Conservation (phyloP, 2,888 invertebrate genomes). For the Gastrophysa polygoni region DNA sequence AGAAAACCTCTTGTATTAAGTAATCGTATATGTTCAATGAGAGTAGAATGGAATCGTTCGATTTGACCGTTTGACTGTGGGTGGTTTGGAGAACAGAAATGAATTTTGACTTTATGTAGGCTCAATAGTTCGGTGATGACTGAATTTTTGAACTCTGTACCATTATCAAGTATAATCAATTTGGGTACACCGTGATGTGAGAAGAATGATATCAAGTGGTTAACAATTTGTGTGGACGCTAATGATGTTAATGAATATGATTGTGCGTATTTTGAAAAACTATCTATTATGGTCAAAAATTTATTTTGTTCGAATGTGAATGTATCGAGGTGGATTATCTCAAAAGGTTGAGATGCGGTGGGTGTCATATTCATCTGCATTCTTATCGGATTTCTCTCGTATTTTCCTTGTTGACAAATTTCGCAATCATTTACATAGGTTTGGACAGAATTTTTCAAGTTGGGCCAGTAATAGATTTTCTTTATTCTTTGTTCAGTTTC, state of each 20-base stretch:
- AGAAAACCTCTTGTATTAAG: slow-evolving; percentile 3
- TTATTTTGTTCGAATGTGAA: neutral
- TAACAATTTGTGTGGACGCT: too few species aligned
- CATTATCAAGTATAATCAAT: slow-evolving; percentile 2
- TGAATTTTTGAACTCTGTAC: slow-evolving; percentile 4
- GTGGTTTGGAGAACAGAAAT: slow-evolving; percentile 15
- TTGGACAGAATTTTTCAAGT: too few species aligned
- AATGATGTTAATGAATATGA: neutral
- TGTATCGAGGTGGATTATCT: neutral
- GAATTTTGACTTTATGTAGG: slow-evolving; percentile 16
- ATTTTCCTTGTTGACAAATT: too few species aligned
- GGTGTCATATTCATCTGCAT: neutral
- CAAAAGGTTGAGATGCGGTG: neutral
- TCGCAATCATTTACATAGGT: too few species aligned
- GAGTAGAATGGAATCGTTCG: slow-evolving; percentile 13
- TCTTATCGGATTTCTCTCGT: neutral
- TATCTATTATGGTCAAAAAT: neutral
- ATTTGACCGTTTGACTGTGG: slow-evolving; percentile 17
- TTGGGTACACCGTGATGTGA: slow-evolving; percentile 15
- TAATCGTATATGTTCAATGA: slow-evolving; percentile 8
- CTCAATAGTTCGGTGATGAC: slow-evolving; percentile 13
- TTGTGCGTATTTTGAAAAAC: neutral
- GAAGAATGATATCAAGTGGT: too few species aligned
- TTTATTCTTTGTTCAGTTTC: neutral
- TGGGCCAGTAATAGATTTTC: too few species aligned